Evolutionary conservation across 2,797 vertebrate genomes (phyloP).

Genomic region (Microctenopoma lineatum): DNA sequence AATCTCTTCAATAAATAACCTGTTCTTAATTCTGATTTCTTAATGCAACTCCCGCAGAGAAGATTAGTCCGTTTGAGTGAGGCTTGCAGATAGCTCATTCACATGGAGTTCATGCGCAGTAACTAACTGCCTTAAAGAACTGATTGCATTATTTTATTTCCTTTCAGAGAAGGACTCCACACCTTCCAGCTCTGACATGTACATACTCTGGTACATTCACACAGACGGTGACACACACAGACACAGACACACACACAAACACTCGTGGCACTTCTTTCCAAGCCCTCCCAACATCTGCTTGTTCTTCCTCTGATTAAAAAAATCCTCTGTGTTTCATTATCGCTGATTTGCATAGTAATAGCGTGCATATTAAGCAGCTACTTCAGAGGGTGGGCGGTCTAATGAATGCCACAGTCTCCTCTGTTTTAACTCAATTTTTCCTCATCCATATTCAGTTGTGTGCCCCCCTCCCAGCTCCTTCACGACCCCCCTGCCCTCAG

Average conservation of each 20-base stretch:
- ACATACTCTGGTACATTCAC: conserved; percentile 55
- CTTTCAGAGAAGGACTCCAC: conserved; percentile 53
- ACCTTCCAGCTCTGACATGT: conserved; percentile 67
- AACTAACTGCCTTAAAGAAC: conserved; percentile 52
- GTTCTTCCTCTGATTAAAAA: conserved; percentile 85
- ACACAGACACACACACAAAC: conserved; percentile 50
- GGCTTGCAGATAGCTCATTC: conserved; percentile 60
- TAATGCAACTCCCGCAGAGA: conserved; percentile 79
- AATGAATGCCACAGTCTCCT: conserved; percentile 95
- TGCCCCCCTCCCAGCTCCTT: conserved; percentile 75
- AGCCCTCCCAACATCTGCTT: conserved; percentile 88
- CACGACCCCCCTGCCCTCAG: conserved; percentile 83
- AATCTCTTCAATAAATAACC: conserved; percentile 81
- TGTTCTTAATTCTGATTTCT: conserved; percentile 81
- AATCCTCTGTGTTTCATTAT: conserved; percentile 89
- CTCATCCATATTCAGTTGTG: conserved; percentile 95
- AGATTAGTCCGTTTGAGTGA: conserved; percentile 78
- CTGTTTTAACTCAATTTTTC: conserved; percentile 98
- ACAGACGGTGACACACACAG: conserved; percentile 33
- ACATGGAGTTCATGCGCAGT: conserved; percentile 47
- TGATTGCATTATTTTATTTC: conserved; percentile 62
- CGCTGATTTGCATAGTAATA: conserved; percentile 98
- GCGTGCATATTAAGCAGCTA: conserved; percentile 97
- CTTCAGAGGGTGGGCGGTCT: conserved; percentile 97
- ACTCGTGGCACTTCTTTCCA: conserved; percentile 69